These are phyloP conservation scores for Gallinago nigripennis DNA, from an alignment of 2,797 vertebrate species.

Conservation along the genomic window DNA sequence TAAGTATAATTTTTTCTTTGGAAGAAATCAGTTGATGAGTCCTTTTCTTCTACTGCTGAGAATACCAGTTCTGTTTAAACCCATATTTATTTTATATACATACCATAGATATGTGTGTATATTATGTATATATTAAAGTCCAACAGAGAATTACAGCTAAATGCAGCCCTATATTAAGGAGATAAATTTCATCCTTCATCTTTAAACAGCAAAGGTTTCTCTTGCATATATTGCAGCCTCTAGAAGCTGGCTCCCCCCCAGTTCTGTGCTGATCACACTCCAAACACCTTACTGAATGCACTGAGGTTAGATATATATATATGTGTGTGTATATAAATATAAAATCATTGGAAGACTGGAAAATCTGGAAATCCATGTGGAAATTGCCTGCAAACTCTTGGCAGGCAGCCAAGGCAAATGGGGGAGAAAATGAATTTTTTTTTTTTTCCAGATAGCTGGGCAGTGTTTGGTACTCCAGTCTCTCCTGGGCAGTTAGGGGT, in stretches of 20 bases:
- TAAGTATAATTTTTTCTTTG: neutral
- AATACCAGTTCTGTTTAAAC: neutral
- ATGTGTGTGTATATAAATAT: neutral
- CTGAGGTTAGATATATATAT: neutral
- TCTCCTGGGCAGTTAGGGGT: neutral
- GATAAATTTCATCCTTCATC: neutral
- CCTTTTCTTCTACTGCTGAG: neutral
- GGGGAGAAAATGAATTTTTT: rapidly evolving
- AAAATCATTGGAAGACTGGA: neutral
- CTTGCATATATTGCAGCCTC: neutral
- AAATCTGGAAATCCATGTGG: neutral
- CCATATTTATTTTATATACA: neutral
- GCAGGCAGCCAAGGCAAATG: neutral
- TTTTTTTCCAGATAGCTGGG: neutral
- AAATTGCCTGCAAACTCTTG: neutral
- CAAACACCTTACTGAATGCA: neutral
- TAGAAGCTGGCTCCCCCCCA: slow-evolving; percentile 22
- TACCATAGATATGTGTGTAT: neutral
- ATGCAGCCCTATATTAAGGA: neutral
- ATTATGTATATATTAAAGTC: neutral
- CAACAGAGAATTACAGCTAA: neutral
- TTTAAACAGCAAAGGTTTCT: neutral
- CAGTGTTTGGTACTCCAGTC: neutral
- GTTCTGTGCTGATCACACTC: neutral
- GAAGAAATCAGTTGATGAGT: neutral